phyloP scores from a whole-genome alignment of 2,888 invertebrate genomes.

The Cryptus armator region DNA sequence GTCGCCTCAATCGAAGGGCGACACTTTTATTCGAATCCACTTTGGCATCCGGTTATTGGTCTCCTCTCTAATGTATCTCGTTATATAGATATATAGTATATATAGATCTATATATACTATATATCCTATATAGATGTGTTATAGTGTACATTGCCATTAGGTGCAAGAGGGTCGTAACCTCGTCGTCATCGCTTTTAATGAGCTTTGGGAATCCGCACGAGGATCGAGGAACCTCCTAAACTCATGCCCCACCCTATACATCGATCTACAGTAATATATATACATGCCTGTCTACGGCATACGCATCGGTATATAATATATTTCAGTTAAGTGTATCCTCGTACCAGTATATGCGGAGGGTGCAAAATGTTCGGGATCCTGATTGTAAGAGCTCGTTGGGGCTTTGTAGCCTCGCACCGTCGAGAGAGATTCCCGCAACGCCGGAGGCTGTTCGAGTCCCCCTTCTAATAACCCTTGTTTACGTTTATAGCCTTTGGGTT shows the following conservation, averaged over 20 bases:
- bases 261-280: not conserved
- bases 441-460: constrained; percentile 74
- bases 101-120: not conserved
- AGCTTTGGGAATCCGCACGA: constrained; percentile 57
- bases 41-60: constrained; percentile 41
- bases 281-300: constrained; percentile 32
- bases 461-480: constrained; percentile 83
- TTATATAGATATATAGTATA: constrained; percentile 13
- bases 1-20: not conserved
- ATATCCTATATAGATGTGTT: no score
- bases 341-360: constrained; percentile 70
- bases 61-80: constrained; percentile 16
- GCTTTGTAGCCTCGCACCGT: constrained; percentile 53
- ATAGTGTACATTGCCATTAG: constrained; percentile 46
- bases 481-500: constrained; percentile 83
- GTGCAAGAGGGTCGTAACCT: constrained; percentile 39
- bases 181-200: constrained; percentile 57
- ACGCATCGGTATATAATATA: constrained; percentile 40
- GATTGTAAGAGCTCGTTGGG: constrained; percentile 78
- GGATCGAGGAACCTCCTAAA: constrained; percentile 49
- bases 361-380: constrained; percentile 81
- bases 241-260: constrained; percentile 15
- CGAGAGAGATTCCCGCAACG: constrained; percentile 50
- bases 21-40: constrained; percentile 44
- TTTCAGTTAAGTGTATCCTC: constrained; percentile 47